Percentiles rank a stretch among this genome's conserved stretches.
phyloP scores from a whole-genome alignment of 2,113 vertebrate genomes.

The Gobiocypris rarus region DNA sequence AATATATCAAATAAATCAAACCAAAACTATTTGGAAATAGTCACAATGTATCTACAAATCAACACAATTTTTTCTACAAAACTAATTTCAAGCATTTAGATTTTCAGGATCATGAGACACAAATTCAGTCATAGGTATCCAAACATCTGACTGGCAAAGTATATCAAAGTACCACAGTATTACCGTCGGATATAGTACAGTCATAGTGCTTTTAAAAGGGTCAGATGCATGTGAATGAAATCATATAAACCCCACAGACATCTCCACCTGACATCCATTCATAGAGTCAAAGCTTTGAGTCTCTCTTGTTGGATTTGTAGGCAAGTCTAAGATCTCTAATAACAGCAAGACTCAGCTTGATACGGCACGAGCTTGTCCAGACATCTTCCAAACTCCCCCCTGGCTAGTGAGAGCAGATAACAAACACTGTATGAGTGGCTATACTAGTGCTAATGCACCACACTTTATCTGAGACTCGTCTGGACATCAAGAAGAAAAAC shows the following conservation, averaged over 20 bases:
- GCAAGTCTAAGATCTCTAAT: not conserved
- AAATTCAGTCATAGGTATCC: not conserved
- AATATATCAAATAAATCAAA: not conserved
- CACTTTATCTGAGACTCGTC: not conserved
- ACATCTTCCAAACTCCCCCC: slow-evolving; percentile 33
- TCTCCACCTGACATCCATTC: slow-evolving; percentile 8
- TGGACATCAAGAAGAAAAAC: not conserved
- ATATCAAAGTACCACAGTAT: not conserved
- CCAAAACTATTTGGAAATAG: too few species aligned
- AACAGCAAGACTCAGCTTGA: slow-evolving; percentile 50
- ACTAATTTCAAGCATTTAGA: not conserved
- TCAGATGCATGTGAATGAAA: not conserved
- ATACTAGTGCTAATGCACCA: not conserved
- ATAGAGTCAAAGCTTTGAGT: not conserved
- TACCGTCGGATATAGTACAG: not conserved
- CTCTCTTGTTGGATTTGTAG: not conserved
- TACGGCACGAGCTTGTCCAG: slow-evolving; percentile 23
- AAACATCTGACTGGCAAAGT: not conserved
- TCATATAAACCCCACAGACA: not conserved
- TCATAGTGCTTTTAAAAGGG: not conserved
- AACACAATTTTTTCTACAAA: not conserved
- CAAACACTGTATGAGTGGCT: not conserved
- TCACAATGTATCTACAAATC: too few species aligned
- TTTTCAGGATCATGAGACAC: not conserved
- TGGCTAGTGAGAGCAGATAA: not conserved